Percentiles rank a stretch among this genome's conserved stretches.
phyloP scores from a whole-genome alignment of 2,888 invertebrate species.

The Masnerella sp. region DNA sequence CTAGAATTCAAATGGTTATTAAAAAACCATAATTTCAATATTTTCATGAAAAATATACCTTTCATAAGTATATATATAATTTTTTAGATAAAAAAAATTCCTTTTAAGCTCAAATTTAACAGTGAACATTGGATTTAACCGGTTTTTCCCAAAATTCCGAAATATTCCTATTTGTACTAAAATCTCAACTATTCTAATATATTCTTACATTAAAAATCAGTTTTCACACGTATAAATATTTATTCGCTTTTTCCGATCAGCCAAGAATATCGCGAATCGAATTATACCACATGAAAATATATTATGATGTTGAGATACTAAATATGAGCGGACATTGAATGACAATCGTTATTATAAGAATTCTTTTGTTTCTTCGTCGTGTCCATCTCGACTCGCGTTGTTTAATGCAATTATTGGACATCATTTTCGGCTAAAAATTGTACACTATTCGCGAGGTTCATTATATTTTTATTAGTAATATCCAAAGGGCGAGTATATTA shows the following conservation, averaged over 20 bases:
- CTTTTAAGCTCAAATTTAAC: too few relatives aligned
- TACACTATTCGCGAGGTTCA: background rate
- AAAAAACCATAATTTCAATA: too few relatives aligned
- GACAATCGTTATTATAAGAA: conserved; percentile 39
- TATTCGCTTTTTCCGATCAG: background rate
- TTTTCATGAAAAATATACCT: too few relatives aligned
- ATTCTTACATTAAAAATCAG: background rate
- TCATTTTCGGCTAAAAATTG: background rate
- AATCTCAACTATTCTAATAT: background rate
- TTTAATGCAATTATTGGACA: conserved; percentile 7
- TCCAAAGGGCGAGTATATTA: too few relatives aligned
- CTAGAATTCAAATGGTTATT: too few relatives aligned
- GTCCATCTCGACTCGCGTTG: background rate
- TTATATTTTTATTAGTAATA: too few relatives aligned
- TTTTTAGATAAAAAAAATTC: too few relatives aligned
- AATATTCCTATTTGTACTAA: background rate
- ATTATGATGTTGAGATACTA: conserved; percentile 10
- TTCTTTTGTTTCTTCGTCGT: conserved; percentile 25
- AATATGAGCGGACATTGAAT: conserved; percentile 35
- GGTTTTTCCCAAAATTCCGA: too few relatives aligned
- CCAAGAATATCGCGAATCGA: conserved; percentile 26
- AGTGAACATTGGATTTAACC: too few relatives aligned
- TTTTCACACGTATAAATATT: background rate
- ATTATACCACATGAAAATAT: conserved; percentile 8
- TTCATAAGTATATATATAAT: too few relatives aligned